These are phyloP conservation scores for Nomada ferruginata DNA, from an alignment of 2,888 invertebrate species.

Conservation along the genomic window DNA sequence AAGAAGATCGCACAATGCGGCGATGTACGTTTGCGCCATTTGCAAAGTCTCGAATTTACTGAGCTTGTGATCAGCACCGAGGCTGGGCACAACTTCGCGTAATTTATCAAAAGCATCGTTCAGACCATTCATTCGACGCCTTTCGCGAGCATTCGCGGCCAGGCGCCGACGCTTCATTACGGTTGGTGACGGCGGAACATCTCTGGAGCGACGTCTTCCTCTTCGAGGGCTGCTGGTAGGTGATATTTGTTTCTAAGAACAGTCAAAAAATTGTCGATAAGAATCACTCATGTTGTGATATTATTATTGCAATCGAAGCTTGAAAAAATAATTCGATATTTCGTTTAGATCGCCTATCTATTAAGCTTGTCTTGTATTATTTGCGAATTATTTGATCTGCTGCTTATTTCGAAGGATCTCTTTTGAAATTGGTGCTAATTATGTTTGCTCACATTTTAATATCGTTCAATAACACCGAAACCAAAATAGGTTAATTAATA, in stretches of 20 bases:
- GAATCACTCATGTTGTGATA: not conserved
- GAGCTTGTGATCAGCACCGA: slow-evolving; percentile 89
- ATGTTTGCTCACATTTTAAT: too few species aligned
- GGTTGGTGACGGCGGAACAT: slow-evolving; percentile 85
- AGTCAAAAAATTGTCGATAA: too few species aligned
- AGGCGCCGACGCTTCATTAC: slow-evolving; percentile 87
- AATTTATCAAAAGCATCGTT: slow-evolving; percentile 91
- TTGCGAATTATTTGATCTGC: too few species aligned
- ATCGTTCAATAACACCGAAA: too few species aligned
- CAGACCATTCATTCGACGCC: slow-evolving; percentile 90
- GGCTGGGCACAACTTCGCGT: slow-evolving; percentile 89
- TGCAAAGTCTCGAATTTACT: slow-evolving; percentile 92
- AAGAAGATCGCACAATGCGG: slow-evolving; percentile 88
- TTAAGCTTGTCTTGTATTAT: too few species aligned
- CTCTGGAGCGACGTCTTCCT: slow-evolving; percentile 79
- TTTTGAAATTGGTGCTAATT: too few species aligned
- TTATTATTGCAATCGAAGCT: too few species aligned
- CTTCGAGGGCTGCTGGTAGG: slow-evolving; percentile 79
- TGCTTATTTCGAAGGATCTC: too few species aligned
- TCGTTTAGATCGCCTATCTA: too few species aligned
- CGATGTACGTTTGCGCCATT: slow-evolving; percentile 92
- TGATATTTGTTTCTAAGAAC: slow-evolving; percentile 69
- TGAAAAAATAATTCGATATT: too few species aligned
- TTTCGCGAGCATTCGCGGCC: slow-evolving; percentile 90
- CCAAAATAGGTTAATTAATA: too few species aligned